Evolutionary conservation across 2,113 vertebrate genomes (phyloP), one percentile per base, ranked within the genome.

Genomic region (Anoplopoma fimbria): DNA sequence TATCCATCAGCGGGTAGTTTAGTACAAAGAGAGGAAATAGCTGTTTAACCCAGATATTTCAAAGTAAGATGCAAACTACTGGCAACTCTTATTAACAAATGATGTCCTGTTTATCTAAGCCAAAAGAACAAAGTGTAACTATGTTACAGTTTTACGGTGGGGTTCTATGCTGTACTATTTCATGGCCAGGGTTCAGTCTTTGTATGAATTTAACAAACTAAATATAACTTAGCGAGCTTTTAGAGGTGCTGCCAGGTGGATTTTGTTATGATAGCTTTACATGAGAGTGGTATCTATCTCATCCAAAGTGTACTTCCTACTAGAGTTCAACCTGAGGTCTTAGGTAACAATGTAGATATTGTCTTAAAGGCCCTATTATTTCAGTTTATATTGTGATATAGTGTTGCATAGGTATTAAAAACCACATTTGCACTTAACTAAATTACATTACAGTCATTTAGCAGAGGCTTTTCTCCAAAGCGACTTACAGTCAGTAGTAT

Each of bases 21-120:
- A 33, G 19, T 49, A 55, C 34, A 57, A 76, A 57, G 7, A 67
- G 25, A 33, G 75, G 51, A 68, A 45, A 67, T 13, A 67, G 63
- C 75, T 45, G 49, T 33, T 77, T 42, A 55, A 57, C 64, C 5
- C 23, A 31, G 10, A 47, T 61, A 4, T 6, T 40, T n/a, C 31
- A 1, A 45, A 19, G 14, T 31, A 47, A n/a, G 0, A 33, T 73
- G 3, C 9, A 73, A 73, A 40, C 69, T 40, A 13, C 33, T 15
- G 13, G 14, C n/a, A 29, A 21, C 53, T 70, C 49, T 57, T 21
- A 49, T 23, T 19, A 3, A 55, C 23, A 19, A 6, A 45, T 61
- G 12, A 4, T 29, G 10, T 27, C 6, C 23, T 5, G 19, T 12
- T 58, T 72, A 25, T 42, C 25, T 57, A 40, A 38, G 17, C 49